Base-by-base conservation (phyloP, 2,113 vertebrate species). In the Lepus europaeus region DNA sequence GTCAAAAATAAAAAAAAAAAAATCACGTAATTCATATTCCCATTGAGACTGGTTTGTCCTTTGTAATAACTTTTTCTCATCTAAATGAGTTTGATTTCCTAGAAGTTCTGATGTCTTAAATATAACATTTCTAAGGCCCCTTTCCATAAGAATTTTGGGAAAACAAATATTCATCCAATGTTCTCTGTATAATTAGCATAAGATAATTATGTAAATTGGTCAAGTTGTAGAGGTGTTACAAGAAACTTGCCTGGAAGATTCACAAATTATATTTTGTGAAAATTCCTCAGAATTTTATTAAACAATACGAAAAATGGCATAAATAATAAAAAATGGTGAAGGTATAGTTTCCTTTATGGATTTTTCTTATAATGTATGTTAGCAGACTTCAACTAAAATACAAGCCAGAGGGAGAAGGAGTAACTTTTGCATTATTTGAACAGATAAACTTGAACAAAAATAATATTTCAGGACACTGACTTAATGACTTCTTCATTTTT, bases 31-130 rank as follows among this genome's bases (percentile, higher is more conserved):
- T 69, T 89, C 93, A 95, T 25, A 39, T 10, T 89, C 36, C 64
- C 72, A 45, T 39, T 59, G 92, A 90, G 85, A 90, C 22, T 36
- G 9, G 22, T 91, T 94, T 93, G 80, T 92, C 7, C n/a, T 94
- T 84, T 84, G 61, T 92, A 59, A 68, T 66, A 77, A 53, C 16
- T 83, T 95, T 93, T 61, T 49, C 11, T 94, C 51, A 87, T 91
- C n/a, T 70, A 79, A 78, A 80, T 66, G 63, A 96, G 9, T 90
- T 90, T 45, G 45, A 49, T 49, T 39, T 94, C 56, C 49, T 80
- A 73, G 53, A 7, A 66, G 25, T 1, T 92, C 49, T 64, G 74
- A 9, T 4, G 6, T 78, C 16, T 78, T 64, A 93, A 83, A 49
- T 31, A 73, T 45, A 89, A 87, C 13, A 72, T 5, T 86, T 82